Evolutionary conservation across 2,797 vertebrate genomes (phyloP).

Genomic region (Xerus rutilus): DNA sequence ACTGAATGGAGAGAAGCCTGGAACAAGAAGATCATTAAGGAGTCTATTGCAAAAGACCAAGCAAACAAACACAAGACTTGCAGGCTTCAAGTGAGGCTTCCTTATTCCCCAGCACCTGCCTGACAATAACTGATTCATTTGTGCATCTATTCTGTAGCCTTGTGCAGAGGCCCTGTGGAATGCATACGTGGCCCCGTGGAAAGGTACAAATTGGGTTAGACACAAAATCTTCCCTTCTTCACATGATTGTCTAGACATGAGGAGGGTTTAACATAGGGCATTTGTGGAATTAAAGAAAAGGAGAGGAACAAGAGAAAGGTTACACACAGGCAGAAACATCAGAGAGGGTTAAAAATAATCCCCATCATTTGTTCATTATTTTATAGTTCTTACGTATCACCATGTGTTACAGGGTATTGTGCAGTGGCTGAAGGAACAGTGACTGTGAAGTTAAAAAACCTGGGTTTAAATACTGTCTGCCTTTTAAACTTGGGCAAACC

Average conservation of each 20-base stretch:
- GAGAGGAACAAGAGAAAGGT: neutral
- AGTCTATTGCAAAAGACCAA: neutral
- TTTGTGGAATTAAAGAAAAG: slow-evolving; percentile 8
- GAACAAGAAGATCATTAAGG: neutral
- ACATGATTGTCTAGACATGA: neutral
- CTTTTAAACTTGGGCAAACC: neutral
- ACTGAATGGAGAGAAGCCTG: neutral
- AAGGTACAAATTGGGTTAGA: slow-evolving; percentile 15
- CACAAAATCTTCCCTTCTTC: slow-evolving; percentile 12
- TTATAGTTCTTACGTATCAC: neutral
- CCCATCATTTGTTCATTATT: neutral
- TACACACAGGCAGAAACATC: neutral
- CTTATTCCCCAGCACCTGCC: neutral
- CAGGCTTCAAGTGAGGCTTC: neutral
- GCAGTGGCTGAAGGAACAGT: neutral
- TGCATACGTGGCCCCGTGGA: neutral
- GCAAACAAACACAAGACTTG: neutral
- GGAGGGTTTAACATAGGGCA: neutral
- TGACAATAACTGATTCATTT: neutral
- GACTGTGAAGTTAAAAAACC: neutral
- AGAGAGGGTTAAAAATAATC: slow-evolving; percentile 7
- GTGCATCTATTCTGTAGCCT: neutral
- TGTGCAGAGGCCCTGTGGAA: neutral
- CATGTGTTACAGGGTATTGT: neutral
- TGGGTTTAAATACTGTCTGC: neutral